These are phyloP conservation scores for Chaenogobius annularis DNA, from an alignment of 2,113 vertebrate species.

Conservation along the genomic window DNA sequence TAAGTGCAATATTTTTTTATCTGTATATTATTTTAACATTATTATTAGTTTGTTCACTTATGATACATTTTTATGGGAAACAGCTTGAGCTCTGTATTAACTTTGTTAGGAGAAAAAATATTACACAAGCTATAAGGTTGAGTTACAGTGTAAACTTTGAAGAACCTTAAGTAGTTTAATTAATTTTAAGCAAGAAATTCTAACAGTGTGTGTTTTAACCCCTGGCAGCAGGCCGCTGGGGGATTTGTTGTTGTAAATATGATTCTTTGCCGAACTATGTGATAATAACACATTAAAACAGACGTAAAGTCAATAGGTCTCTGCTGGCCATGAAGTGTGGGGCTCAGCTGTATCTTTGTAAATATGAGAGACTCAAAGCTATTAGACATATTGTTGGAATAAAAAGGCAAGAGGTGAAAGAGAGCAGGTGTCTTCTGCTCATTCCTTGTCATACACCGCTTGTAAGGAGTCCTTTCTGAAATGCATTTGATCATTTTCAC, in stretches of 20 bases:
- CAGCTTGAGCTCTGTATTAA: slow-evolving; percentile 76
- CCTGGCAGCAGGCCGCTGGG: slow-evolving; percentile 83
- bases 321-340: slow-evolving; percentile 57
- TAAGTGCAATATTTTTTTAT: slow-evolving; percentile 91
- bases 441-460: slow-evolving; percentile 74
- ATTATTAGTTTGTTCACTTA: slow-evolving; percentile 64
- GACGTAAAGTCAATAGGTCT: slow-evolving; percentile 59
- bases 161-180: slow-evolving; percentile 67
- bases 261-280: slow-evolving; percentile 79
- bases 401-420: slow-evolving; percentile 35
- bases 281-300: slow-evolving; percentile 65
- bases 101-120: slow-evolving; percentile 69
- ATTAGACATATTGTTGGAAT: slow-evolving; percentile 73
- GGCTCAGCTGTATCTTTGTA: slow-evolving; percentile 76
- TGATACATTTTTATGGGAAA: slow-evolving; percentile 67
- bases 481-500: slow-evolving; percentile 81
- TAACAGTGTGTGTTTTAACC: slow-evolving; percentile 66
- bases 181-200: slow-evolving; percentile 70
- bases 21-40: slow-evolving; percentile 66
- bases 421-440: slow-evolving; percentile 55
- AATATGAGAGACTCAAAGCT: slow-evolving; percentile 77
- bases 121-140: slow-evolving; percentile 70
- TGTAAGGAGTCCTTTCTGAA: slow-evolving; percentile 75
- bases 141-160: slow-evolving; percentile 71
- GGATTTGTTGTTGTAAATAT: slow-evolving; percentile 79